Conservation (phyloP, 2,113 vertebrate genomes). For the Tetrax tetrax region DNA sequence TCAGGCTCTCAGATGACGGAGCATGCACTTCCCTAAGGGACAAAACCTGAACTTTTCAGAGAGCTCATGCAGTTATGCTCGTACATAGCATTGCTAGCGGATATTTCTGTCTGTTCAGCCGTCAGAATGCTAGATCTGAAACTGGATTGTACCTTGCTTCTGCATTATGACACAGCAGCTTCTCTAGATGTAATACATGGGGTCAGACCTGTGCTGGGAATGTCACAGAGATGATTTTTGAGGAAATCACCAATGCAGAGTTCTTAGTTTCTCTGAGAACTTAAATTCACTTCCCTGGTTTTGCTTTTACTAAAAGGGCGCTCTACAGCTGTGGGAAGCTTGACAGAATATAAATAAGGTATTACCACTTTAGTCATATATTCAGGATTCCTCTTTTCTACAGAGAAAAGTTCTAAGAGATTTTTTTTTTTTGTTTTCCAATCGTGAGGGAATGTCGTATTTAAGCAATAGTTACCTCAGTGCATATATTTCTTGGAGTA, state of each 20-base stretch:
- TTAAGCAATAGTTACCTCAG: slow-evolving; percentile 39
- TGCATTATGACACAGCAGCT: not conserved
- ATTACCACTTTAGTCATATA: not conserved
- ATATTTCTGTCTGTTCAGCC: not conserved
- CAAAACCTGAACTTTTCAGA: not conserved
- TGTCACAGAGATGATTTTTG: not conserved
- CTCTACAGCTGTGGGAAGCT: not conserved
- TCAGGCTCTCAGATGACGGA: not conserved
- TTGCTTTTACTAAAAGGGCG: not conserved
- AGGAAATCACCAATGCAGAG: not conserved
- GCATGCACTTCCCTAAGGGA: not conserved
- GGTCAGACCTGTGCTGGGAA: not conserved
- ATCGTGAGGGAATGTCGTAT: not conserved
- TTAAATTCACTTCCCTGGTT: not conserved
- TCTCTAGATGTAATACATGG: not conserved
- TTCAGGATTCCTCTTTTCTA: not conserved
- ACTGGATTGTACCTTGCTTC: not conserved
- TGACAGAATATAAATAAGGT: not conserved
- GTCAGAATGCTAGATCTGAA: not conserved
- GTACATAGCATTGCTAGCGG: not conserved
- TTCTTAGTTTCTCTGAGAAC: not conserved
- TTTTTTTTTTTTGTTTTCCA: not conserved
- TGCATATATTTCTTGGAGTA: not conserved
- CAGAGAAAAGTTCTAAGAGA: not conserved
- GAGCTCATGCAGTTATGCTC: not conserved